Base-by-base conservation (phyloP, 2,797 vertebrate species). In the Glossophaga mutica region DNA sequence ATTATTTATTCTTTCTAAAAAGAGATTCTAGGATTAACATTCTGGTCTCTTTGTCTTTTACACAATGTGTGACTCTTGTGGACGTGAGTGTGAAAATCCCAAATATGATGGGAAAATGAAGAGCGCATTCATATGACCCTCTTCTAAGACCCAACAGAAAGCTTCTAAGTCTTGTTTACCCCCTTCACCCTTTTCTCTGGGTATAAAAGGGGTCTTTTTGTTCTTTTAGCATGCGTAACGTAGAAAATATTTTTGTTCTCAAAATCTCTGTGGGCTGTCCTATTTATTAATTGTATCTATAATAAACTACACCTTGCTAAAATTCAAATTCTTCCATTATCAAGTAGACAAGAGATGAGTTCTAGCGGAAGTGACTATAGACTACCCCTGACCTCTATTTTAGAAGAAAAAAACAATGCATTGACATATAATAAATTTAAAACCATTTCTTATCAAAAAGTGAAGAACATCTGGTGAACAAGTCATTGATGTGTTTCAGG, bases 281-380 rank as follows among this genome's bases (percentile, higher is more conserved):
- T 94, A 21, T 59, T 88, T 91, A 97, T 89, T 95, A 85, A 96
- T 91, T 95, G 22, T 77, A 92, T 52, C 57, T 86, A 39, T 94
- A 92, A 39, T 92, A 92, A 96, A 87, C 19, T 15, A 55, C 44
- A 29, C 6, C 67, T 93, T 96, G 70, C 48, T 91, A 76, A 94
- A 71, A 92, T 96, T 96, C 90, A 96, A 86, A 92, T 78, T 76
- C 59, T 95, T 90, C 68, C 44, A 57, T 90, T 94, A 71, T 84
- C 62, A 84, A 62, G 34, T 59, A 92, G 34, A 96, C 57, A 91
- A 87, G 84, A 88, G 71, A 86, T n/a, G 50, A 9, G 19, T 84
- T 89, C 24, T 18, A 68, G 82, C 39, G 82, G 82, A 91, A 32
- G 74, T 48, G 19, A 87, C 16, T 91, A 74, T 9, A 68, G 37